Evolutionary conservation across 1,140 invertebrate genomes (phyloP).

Genomic region (Achroia grisella): DNA sequence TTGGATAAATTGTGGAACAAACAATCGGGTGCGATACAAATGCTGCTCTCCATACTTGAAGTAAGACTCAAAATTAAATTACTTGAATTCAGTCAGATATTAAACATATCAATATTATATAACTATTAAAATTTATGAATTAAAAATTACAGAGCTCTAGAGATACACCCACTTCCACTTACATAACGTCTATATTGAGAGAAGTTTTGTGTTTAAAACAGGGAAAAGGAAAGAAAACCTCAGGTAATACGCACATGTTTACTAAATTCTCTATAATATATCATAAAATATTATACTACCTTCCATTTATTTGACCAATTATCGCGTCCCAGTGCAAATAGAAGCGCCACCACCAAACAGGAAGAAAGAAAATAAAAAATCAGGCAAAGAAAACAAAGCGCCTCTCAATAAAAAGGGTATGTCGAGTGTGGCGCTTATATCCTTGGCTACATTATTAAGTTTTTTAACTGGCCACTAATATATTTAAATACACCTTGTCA

Average conservation of each 20-base stretch:
- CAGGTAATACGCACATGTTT: slow-evolving; percentile 32
- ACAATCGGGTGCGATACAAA: slow-evolving; percentile 73
- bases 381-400: slow-evolving; percentile 60
- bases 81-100: no score
- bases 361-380: slow-evolving; percentile 58
- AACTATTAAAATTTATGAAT: neutral
- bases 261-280: no score
- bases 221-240: slow-evolving; percentile 65
- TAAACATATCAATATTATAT: neutral
- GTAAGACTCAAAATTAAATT: slow-evolving; percentile 37
- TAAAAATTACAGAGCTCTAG: slow-evolving; percentile 50
- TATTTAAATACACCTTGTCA: neutral
- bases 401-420: slow-evolving; percentile 61
- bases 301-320: no score
- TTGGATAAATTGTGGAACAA: slow-evolving; percentile 75
- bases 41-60: slow-evolving; percentile 74
- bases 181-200: slow-evolving; percentile 63
- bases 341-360: slow-evolving; percentile 32
- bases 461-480: slow-evolving; percentile 6
- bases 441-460: no score
- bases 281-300: no score
- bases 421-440: slow-evolving; percentile 31
- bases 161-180: slow-evolving; percentile 51
- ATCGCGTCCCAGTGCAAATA: slow-evolving; percentile 33
- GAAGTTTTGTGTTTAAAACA: slow-evolving; percentile 66